Conservation (phyloP, 2,888 invertebrate genomes). For the Platycnemis pennipes region DNA sequence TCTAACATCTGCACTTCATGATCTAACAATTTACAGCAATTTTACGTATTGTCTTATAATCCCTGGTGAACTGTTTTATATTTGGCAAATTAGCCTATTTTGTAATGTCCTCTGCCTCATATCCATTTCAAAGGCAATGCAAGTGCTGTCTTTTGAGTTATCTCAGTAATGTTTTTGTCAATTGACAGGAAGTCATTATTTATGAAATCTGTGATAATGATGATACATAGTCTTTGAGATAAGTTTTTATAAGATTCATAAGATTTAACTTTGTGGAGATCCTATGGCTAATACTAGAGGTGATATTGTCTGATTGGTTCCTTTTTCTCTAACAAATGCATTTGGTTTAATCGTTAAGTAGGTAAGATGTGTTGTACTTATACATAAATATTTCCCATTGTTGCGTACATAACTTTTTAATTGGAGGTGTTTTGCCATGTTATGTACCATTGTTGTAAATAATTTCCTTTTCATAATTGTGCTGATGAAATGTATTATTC, state of each 20-base stretch:
- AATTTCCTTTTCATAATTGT: neutral
- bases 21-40: neutral
- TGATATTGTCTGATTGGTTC: neutral
- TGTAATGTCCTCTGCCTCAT: neutral
- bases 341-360: neutral
- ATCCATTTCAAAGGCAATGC: neutral
- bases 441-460: neutral
- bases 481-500: neutral
- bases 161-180: neutral
- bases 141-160: slow-evolving; percentile 4
- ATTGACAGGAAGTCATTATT: slow-evolving; percentile 30
- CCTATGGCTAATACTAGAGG: neutral
- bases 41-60: neutral
- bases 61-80: neutral
- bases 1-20: neutral
- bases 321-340: neutral
- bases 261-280: neutral
- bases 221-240: neutral
- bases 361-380: neutral
- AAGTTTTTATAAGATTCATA: neutral
- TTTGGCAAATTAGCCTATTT: neutral
- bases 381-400: neutral
- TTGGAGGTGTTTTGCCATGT: neutral
- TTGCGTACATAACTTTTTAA: neutral
- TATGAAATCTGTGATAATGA: slow-evolving; percentile 47